Conservation (phyloP, 2,797 vertebrate species). For the Lycodopsis pacificus region DNA sequence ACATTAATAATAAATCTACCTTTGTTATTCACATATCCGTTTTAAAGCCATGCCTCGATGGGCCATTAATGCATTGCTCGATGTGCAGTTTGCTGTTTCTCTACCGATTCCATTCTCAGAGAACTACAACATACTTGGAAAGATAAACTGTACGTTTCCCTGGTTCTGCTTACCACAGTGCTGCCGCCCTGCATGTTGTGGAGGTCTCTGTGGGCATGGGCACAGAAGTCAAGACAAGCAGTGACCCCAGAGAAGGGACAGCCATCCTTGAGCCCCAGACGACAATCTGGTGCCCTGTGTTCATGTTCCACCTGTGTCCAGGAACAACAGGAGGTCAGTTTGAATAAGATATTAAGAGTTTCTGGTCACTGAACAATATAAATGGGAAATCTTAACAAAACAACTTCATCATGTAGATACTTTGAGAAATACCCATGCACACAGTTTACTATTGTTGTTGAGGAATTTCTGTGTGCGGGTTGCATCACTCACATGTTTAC, state of each 20-base stretch:
- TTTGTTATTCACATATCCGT: not conserved
- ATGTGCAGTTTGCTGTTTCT: slow-evolving; percentile 10
- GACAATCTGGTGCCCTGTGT: slow-evolving; percentile 93
- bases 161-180: slow-evolving; percentile 89
- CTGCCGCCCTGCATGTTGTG: slow-evolving; percentile 99
- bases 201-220: slow-evolving; percentile 96
- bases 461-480: not conserved
- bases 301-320: slow-evolving; percentile 92
- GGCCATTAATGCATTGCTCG: not conserved
- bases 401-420: not conserved
- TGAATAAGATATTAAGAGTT: not conserved
- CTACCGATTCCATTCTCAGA: not conserved
- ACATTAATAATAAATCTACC: not conserved
- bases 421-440: not conserved
- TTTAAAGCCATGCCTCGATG: not conserved
- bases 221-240: slow-evolving; percentile 97
- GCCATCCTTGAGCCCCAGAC: slow-evolving; percentile 93
- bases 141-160: not conserved
- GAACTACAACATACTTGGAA: not conserved
- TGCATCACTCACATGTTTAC: not conserved
- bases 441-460: not conserved
- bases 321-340: not conserved
- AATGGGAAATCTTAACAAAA: not conserved
- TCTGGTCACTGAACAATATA: not conserved
- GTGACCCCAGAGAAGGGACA: slow-evolving; percentile 99